Conservation (phyloP, 2,113 vertebrate species). For the Gnathonemus longibarbis region DNA sequence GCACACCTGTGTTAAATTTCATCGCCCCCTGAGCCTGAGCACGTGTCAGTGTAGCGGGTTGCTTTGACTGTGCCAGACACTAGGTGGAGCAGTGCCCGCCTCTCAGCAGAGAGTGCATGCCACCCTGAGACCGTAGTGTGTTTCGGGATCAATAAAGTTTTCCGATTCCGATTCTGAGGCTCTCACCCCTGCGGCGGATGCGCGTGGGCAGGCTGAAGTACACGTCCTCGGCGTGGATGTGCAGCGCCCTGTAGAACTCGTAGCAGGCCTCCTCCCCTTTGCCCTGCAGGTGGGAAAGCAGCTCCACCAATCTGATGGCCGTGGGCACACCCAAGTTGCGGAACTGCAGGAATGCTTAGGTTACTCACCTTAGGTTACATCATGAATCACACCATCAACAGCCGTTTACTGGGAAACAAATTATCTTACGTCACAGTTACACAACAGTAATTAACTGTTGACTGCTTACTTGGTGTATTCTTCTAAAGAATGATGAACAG, state of each 20-base stretch:
- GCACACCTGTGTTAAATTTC: background rate
- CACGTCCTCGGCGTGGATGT: constrained; percentile 81
- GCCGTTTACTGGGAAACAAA: background rate
- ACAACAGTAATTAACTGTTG: background rate
- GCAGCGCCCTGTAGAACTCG: constrained; percentile 89
- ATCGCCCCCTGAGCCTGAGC: background rate
- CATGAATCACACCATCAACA: background rate
- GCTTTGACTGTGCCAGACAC: background rate
- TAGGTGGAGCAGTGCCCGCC: background rate
- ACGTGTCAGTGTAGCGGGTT: background rate
- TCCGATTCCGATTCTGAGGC: background rate
- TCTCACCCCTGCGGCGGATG: constrained; percentile 68
- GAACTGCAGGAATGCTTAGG: constrained; percentile 64
- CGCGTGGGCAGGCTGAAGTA: constrained; percentile 81
- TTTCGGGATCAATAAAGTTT: background rate
- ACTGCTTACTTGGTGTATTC: background rate
- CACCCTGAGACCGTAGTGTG: background rate
- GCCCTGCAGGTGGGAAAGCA: constrained; percentile 74
- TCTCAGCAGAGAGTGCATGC: background rate
- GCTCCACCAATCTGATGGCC: constrained; percentile 68
- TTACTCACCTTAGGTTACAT: background rate
- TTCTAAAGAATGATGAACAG: background rate
- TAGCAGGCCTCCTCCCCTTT: constrained; percentile 82
- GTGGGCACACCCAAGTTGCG: constrained; percentile 78
- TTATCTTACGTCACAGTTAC: background rate